A percentile compares a stretch with the other conserved stretches of the same genome.
These are phyloP conservation scores for Nesogale talazaci DNA, from an alignment of 2,113 vertebrate species.

Conservation along the genomic window DNA sequence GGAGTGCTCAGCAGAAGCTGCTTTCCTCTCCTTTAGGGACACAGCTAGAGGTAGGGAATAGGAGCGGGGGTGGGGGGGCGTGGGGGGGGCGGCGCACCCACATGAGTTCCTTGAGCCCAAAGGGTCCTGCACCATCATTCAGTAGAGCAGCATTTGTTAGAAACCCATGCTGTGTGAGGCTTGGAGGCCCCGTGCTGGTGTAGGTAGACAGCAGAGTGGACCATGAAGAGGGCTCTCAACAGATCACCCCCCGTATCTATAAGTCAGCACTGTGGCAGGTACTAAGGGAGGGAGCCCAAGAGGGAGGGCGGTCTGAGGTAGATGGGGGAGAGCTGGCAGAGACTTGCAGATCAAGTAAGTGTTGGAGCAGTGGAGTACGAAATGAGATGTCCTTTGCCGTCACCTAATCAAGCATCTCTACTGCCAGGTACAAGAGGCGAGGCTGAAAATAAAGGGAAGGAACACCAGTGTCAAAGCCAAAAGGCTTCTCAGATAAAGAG, in stretches of 20 bases:
- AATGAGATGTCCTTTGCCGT: constrained; percentile 32
- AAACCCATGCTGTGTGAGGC: background rate
- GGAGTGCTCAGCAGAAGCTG: background rate
- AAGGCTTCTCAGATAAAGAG: background rate
- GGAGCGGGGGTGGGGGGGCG: too few species aligned
- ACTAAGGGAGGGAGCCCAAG: background rate
- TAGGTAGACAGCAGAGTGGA: background rate
- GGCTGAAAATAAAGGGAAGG: constrained; percentile 48
- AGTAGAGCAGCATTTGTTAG: background rate
- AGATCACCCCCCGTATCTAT: background rate
- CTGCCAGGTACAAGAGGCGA: background rate
- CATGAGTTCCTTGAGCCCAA: background rate
- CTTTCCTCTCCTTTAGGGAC: background rate
- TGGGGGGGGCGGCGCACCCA: background rate
- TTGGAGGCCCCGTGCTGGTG: background rate
- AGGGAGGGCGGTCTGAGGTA: background rate
- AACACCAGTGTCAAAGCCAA: background rate
- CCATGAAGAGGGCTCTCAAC: background rate
- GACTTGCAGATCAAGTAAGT: background rate
- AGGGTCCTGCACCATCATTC: background rate
- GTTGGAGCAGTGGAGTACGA: constrained; percentile 27
- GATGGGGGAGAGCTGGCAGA: background rate
- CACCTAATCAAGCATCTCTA: constrained; percentile 31
- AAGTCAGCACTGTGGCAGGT: background rate
- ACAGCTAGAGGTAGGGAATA: too few species aligned